Conservation (phyloP, 2,888 invertebrate genomes). For the Stenotaenia linearis region DNA sequence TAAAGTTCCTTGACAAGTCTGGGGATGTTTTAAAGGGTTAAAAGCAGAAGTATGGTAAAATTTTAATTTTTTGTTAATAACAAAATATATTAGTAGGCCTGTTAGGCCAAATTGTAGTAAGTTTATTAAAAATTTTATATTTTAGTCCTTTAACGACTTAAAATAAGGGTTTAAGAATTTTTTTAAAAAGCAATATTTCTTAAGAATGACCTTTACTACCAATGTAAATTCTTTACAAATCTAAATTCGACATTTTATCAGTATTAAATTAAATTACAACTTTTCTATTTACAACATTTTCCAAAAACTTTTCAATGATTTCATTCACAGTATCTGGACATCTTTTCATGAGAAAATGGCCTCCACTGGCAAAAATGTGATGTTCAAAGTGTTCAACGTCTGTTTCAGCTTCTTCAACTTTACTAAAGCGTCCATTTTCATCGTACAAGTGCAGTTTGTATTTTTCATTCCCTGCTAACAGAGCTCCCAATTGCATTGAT, state of each 20-base stretch:
- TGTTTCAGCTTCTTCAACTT: neutral
- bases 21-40: too few species aligned
- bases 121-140: neutral
- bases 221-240: too few species aligned
- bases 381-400: neutral
- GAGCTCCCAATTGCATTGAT: neutral
- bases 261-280: too few species aligned
- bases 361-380: slow-evolving; percentile 21
- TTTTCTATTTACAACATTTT: neutral
- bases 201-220: too few species aligned
- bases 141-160: too few species aligned
- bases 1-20: neutral
- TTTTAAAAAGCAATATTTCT: too few species aligned
- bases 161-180: too few species aligned
- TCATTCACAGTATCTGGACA: neutral
- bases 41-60: too few species aligned
- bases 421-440: neutral
- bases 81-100: neutral
- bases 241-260: neutral
- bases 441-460: neutral
- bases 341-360: slow-evolving; percentile 21
- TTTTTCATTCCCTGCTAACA: neutral
- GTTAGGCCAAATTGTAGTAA: neutral
- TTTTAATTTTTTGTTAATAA: neutral
- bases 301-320: neutral